Evolutionary conservation across 2,113 vertebrate genomes (phyloP).

Genomic region (Tinamus guttatus): DNA sequence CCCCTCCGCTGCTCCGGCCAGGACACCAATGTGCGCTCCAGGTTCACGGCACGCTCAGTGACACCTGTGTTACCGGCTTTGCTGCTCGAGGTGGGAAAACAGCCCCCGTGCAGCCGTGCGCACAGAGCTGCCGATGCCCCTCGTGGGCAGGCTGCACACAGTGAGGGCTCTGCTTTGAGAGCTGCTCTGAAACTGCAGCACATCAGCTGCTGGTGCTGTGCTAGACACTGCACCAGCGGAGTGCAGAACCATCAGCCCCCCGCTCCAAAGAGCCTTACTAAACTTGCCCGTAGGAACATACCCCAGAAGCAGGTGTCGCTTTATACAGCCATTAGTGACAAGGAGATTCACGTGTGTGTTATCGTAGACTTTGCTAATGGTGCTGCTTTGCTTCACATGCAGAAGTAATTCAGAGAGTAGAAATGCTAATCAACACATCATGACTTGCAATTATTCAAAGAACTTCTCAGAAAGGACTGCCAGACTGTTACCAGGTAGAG

Average conservation of each 20-base stretch:
- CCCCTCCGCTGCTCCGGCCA: background rate
- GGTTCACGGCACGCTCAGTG: too few relatives aligned
- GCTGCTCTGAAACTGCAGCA: background rate
- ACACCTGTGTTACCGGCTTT: background rate
- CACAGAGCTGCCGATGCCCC: background rate
- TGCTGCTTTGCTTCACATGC: background rate
- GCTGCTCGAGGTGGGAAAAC: background rate
- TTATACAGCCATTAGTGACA: accelerated
- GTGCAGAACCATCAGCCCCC: accelerated
- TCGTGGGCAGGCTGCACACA: background rate
- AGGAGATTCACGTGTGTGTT: background rate
- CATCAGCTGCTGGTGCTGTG: background rate
- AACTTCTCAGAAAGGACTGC: conserved; percentile 10
- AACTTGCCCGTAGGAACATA: background rate
- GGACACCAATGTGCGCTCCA: background rate
- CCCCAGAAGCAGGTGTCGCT: background rate
- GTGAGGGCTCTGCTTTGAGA: background rate
- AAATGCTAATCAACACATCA: background rate
- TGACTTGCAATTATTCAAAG: background rate
- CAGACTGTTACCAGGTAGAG: background rate
- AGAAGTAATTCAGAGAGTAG: background rate
- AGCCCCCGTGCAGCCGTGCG: background rate
- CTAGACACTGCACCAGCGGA: background rate
- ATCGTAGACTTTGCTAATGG: background rate
- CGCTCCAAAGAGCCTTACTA: background rate